Evolutionary conservation across 2,888 invertebrate genomes (phyloP).

Genomic region (Heliconius ismenius): DNA sequence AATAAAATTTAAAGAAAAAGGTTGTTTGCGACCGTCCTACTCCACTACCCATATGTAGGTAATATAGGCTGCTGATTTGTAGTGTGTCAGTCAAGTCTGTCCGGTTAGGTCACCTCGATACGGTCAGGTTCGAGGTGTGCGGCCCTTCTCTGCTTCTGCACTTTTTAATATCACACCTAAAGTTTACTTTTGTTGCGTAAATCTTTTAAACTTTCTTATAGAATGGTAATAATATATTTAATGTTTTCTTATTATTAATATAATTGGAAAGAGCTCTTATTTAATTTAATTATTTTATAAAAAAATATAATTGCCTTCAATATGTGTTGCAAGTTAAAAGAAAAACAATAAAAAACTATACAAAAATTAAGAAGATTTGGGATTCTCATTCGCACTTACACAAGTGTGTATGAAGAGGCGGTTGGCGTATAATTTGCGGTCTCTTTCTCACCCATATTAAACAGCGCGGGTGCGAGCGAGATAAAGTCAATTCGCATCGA

Average conservation of each 20-base stretch:
- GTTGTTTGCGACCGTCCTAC: slow-evolving; percentile 25
- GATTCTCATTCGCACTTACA: slow-evolving; percentile 79
- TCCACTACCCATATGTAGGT: slow-evolving; percentile 29
- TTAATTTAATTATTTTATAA: not conserved
- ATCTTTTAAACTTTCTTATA: not conserved
- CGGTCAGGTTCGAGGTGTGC: slow-evolving; percentile 73
- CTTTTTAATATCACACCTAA: slow-evolving; percentile 47
- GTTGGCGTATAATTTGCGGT: slow-evolving; percentile 62
- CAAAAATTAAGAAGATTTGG: slow-evolving; percentile 74
- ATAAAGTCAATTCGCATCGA: slow-evolving; percentile 73
- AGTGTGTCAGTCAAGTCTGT: slow-evolving; percentile 69
- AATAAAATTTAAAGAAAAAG: slow-evolving; percentile 25
- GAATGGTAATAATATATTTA: not conserved
- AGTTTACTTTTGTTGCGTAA: slow-evolving; percentile 17
- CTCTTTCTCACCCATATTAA: slow-evolving; percentile 54
- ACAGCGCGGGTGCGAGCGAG: slow-evolving; percentile 62
- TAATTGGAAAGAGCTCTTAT: not conserved
- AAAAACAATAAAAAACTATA: slow-evolving; percentile 59
- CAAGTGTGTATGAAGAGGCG: slow-evolving; percentile 69
- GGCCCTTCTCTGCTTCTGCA: slow-evolving; percentile 74
- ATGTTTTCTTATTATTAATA: not conserved
- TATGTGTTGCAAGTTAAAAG: slow-evolving; percentile 50
- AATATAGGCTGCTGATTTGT: slow-evolving; percentile 50
- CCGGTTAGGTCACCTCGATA: slow-evolving; percentile 79
- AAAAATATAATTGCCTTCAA: slow-evolving; percentile 49